These are phyloP conservation scores for Cyprinodon brontotheroides DNA, from an alignment of 2,113 vertebrate genomes.

Conservation along the genomic window DNA sequence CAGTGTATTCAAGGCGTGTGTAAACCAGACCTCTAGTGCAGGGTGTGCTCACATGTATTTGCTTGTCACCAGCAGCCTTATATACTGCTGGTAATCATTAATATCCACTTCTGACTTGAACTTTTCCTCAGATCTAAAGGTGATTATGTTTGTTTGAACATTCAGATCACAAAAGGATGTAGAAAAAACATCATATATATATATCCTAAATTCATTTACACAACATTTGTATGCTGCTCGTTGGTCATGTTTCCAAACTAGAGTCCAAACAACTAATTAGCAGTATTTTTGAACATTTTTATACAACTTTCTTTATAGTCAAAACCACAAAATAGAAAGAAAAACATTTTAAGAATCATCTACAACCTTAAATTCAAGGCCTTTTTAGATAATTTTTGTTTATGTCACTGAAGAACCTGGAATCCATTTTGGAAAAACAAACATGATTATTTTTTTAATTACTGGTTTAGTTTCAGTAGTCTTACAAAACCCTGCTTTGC, in stretches of 20 bases:
- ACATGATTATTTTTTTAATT: neutral
- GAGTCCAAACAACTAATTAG: too few species aligned
- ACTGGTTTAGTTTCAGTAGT: neutral
- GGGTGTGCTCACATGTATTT: neutral
- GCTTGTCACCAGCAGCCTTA: neutral
- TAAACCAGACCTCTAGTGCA: neutral
- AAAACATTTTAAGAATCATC: neutral
- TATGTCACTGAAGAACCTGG: neutral
- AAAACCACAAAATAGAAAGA: neutral
- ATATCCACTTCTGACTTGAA: slow-evolving; percentile 1
- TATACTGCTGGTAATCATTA: slow-evolving; percentile 40
- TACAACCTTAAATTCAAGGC: too few species aligned
- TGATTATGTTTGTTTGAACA: neutral
- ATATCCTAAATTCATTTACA: neutral
- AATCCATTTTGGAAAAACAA: neutral
- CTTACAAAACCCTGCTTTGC: neutral
- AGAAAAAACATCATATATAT: too few species aligned
- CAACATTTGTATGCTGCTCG: neutral
- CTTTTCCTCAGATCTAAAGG: neutral
- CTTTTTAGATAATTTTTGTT: neutral
- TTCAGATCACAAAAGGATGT: too few species aligned
- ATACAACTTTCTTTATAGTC: neutral
- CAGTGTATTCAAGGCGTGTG: slow-evolving; percentile 11
- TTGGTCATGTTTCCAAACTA: too few species aligned
- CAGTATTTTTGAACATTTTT: neutral